A percentile compares a stretch with the other conserved stretches of the same genome.
Conservation (phyloP, 2,797 vertebrate species). For the Menidia menidia region DNA sequence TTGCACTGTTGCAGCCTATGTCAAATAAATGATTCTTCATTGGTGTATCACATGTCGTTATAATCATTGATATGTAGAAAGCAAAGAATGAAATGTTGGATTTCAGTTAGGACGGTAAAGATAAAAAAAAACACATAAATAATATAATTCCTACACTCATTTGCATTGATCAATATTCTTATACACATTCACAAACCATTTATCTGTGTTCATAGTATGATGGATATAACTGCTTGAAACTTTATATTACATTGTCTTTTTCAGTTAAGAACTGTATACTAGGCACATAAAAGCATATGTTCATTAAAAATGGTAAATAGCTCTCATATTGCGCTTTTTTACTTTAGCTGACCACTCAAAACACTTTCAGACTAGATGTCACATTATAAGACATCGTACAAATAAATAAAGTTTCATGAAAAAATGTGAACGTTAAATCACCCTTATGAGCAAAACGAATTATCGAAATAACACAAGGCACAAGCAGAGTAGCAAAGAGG, state of each 20-base stretch:
- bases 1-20: not conserved
- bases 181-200: constrained; percentile 34
- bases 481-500: no score
- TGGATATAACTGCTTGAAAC: constrained; percentile 22
- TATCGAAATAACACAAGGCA: no score
- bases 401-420: no score
- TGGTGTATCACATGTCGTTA: not conserved
- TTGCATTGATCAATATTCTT: constrained; percentile 43
- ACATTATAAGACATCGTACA: no score
- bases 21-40: not conserved
- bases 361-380: no score
- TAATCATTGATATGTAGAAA: not conserved
- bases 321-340: constrained; percentile 2
- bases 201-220: constrained; percentile 21
- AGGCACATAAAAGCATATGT: constrained; percentile 51
- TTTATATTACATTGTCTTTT: constrained; percentile 23
- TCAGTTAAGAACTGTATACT: constrained; percentile 38
- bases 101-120: not conserved
- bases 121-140: not conserved
- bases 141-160: constrained; percentile 7
- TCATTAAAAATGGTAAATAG: constrained; percentile 25
- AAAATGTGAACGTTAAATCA: no score
- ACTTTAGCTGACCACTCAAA: constrained; percentile 22
- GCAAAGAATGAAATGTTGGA: not conserved
- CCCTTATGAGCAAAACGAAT: no score